phyloP scores from a whole-genome alignment of 2,888 invertebrate species.

The Dicroscelio sp. region DNA sequence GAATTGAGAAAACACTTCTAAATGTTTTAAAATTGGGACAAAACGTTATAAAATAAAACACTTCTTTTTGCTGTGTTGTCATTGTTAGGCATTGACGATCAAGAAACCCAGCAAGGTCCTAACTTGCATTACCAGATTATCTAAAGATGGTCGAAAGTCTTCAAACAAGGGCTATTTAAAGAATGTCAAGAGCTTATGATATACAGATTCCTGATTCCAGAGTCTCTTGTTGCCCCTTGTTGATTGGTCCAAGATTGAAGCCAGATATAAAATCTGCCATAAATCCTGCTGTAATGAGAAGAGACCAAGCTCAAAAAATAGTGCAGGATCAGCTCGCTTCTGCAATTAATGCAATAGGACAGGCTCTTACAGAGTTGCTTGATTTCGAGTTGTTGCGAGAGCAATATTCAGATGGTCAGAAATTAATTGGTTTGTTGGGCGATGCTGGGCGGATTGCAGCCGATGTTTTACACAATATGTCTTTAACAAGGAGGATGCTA shows the following conservation, averaged over 20 bases:
- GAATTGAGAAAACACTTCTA: too few species aligned
- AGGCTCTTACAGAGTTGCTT: background rate
- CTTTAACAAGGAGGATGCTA: background rate
- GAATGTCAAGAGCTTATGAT: background rate
- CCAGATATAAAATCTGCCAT: background rate
- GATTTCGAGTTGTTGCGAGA: background rate
- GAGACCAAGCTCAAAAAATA: slow-evolving; percentile 2
- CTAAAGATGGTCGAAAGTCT: background rate
- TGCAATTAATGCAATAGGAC: background rate
- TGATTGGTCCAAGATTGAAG: background rate
- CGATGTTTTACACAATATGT: background rate
- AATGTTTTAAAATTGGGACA: too few species aligned
- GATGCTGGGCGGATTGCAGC: background rate
- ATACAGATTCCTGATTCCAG: slow-evolving; percentile 7
- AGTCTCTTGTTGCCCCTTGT: background rate
- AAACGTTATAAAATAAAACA: too few species aligned
- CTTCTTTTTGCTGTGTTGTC: too few species aligned
- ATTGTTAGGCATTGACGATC: background rate
- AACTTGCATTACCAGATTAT: background rate
- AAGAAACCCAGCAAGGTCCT: background rate
- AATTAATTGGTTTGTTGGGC: background rate
- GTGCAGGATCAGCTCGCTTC: background rate
- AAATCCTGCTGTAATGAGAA: background rate
- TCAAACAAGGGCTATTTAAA: background rate
- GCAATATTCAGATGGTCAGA: background rate